phyloP scores from a whole-genome alignment of 2,888 invertebrate species.

The Torymus texanus region DNA sequence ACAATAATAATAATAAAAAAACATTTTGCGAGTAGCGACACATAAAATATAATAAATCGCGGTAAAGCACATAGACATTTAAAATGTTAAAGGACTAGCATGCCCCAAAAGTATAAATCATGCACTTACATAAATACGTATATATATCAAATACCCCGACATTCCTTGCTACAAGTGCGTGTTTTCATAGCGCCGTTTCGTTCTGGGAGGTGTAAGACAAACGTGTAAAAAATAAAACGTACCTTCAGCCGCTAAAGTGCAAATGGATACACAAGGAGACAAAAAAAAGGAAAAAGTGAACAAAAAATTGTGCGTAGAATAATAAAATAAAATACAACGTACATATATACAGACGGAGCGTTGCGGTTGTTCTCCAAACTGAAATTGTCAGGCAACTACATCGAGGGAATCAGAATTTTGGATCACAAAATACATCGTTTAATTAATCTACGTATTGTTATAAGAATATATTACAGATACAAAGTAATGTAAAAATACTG shows the following conservation, averaged over 20 bases:
- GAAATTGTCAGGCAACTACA: conserved; percentile 10
- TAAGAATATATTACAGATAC: too few relatives aligned
- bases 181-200: conserved; percentile 13
- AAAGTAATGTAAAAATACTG: too few relatives aligned
- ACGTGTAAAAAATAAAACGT: conserved; percentile 37
- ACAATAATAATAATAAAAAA: conserved; percentile 30
- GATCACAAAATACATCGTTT: conserved; percentile 36
- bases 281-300: conserved; percentile 26
- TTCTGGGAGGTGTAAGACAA: conserved; percentile 4
- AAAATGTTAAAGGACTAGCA: conserved; percentile 53
- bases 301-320: conserved; percentile 17
- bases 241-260: conserved; percentile 43
- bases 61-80: conserved; percentile 43
- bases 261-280: not conserved
- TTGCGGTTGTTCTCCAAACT: conserved; percentile 14
- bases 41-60: conserved; percentile 48
- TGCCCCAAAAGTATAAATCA: conserved; percentile 53
- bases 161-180: conserved; percentile 29
- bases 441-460: not conserved
- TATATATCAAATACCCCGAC: conserved; percentile 22
- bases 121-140: conserved; percentile 45
- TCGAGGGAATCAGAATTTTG: conserved; percentile 31
- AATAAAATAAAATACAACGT: conserved; percentile 15
- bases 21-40: conserved; percentile 44
- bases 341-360: conserved; percentile 18